Percentiles rank a stretch among this genome's conserved stretches.
These are phyloP conservation scores for Carapus acus DNA, from an alignment of 2,797 vertebrate species.

Conservation along the genomic window DNA sequence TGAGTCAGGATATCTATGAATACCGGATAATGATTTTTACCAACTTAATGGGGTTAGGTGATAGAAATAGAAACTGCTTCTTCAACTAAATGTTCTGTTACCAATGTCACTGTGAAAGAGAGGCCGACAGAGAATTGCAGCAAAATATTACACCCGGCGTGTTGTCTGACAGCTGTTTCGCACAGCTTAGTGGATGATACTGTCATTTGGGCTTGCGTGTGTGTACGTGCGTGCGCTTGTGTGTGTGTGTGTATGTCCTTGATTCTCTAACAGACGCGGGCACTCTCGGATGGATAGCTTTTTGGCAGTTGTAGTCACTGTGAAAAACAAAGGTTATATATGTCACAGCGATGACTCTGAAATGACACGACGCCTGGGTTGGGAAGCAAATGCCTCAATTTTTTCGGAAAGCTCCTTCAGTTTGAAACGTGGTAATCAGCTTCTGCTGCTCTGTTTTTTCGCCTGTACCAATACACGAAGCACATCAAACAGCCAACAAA, in stretches of 20 bases:
- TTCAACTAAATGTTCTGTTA: neutral
- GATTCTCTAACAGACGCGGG: constrained; percentile 15
- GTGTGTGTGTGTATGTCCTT: constrained; percentile 7
- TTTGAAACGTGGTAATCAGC: constrained; percentile 2
- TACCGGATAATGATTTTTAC: too few species aligned
- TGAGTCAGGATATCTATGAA: constrained; percentile 4
- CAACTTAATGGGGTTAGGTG: too few species aligned
- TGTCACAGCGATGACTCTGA: constrained; percentile 12
- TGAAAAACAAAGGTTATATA: constrained; percentile 38
- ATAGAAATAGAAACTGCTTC: too few species aligned
- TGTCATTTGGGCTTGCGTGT: constrained; percentile 23
- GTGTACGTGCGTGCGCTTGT: too few species aligned
- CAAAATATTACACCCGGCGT: neutral
- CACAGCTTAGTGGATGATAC: constrained; percentile 5
- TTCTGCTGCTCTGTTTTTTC: too few species aligned
- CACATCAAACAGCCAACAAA: too few species aligned
- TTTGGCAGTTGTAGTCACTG: constrained; percentile 25
- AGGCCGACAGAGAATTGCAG: neutral
- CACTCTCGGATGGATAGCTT: constrained; percentile 31
- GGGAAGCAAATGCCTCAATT: neutral
- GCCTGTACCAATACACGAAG: too few species aligned
- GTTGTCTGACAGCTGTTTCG: constrained; percentile 14
- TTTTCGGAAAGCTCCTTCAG: neutral
- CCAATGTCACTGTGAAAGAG: neutral
- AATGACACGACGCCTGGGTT: constrained; percentile 24